phyloP scores from a whole-genome alignment of 2,113 vertebrate genomes.

The Mesitornis unicolor region DNA sequence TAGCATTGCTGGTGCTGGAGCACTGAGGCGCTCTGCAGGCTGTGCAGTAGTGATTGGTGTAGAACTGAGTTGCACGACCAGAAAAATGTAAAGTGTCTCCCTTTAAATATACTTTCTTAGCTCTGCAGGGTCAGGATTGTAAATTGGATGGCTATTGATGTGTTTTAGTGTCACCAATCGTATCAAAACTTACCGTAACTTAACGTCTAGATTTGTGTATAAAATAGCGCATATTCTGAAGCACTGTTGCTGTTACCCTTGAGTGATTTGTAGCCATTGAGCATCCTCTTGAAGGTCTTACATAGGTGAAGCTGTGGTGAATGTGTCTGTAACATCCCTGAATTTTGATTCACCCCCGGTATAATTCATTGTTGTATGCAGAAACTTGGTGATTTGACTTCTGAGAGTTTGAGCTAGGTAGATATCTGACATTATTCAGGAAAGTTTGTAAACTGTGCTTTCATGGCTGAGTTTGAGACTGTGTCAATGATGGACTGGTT shows the following conservation, averaged over 20 bases:
- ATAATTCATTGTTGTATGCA: background rate
- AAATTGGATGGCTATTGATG: background rate
- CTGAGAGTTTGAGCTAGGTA: background rate
- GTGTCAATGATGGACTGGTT: rapidly evolving
- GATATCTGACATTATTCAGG: background rate
- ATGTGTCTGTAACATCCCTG: background rate
- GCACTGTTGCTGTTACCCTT: background rate
- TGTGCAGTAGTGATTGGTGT: background rate
- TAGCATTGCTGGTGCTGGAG: background rate
- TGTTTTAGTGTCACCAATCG: background rate
- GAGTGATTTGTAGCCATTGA: background rate
- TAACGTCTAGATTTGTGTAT: background rate
- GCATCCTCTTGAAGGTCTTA: background rate
- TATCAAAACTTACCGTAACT: background rate
- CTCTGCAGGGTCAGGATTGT: background rate
- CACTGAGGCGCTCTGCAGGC: background rate
- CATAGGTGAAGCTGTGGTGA: background rate
- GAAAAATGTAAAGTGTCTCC: background rate
- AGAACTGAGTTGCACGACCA: background rate
- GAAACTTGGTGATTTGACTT: background rate
- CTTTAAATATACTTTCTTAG: background rate
- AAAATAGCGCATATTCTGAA: background rate
- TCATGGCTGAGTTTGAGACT: background rate
- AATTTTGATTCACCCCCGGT: background rate
- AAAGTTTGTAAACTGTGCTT: background rate